These are phyloP conservation scores for Diarsia dahlii DNA, from an alignment of 2,888 invertebrate species.

Conservation along the genomic window DNA sequence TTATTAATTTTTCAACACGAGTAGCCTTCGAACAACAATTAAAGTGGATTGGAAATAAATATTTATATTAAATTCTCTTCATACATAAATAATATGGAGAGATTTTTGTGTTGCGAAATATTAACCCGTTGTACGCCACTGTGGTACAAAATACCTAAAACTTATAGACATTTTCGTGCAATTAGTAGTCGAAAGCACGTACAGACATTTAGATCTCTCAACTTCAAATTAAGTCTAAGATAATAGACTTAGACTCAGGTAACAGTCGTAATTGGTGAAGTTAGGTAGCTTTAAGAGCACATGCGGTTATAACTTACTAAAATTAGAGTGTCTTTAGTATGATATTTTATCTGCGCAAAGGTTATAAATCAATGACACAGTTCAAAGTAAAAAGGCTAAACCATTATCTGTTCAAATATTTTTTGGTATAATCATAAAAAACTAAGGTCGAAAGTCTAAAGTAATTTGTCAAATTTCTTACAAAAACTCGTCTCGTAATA, in stretches of 20 bases:
- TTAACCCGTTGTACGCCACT: slow-evolving; percentile 24
- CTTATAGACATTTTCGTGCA: slow-evolving; percentile 32
- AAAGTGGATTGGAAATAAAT: slow-evolving; percentile 63
- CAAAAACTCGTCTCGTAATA: slow-evolving; percentile 3
- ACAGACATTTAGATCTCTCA: slow-evolving; percentile 50
- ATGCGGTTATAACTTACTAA: slow-evolving; percentile 21
- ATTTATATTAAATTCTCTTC: slow-evolving; percentile 48
- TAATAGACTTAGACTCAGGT: slow-evolving; percentile 55
- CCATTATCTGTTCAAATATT: background rate
- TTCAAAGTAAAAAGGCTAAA: background rate
- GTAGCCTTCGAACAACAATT: slow-evolving; percentile 65
- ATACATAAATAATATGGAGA: background rate
- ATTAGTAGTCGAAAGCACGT: slow-evolving; percentile 58
- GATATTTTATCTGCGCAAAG: background rate
- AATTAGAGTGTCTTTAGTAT: slow-evolving; percentile 1
- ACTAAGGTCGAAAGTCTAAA: slow-evolving; percentile 11
- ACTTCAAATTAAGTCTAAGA: slow-evolving; percentile 59
- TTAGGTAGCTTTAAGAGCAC: slow-evolving; percentile 40
- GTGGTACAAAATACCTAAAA: slow-evolving; percentile 19
- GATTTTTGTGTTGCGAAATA: slow-evolving; percentile 12
- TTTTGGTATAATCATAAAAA: slow-evolving; percentile 3
- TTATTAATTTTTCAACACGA: slow-evolving; percentile 60
- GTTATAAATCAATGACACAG: background rate
- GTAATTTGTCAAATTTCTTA: slow-evolving; percentile 27
- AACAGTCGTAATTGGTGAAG: slow-evolving; percentile 57